Conservation (phyloP, 2,888 invertebrate genomes). For the Ariolimax columbianus region DNA sequence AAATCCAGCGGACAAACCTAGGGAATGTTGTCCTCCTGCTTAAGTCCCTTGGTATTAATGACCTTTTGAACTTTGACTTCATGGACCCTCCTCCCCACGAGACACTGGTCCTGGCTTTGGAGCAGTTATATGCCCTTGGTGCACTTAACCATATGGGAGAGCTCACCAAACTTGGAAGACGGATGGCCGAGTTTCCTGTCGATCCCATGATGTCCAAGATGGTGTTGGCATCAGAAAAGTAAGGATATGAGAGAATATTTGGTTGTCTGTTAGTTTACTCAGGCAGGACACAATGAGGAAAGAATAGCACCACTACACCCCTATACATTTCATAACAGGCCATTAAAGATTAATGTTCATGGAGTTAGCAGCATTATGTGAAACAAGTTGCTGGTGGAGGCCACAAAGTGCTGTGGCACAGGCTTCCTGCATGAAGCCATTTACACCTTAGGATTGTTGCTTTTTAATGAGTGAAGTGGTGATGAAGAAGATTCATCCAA, state of each 20-base stretch:
- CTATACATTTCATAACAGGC: too few species aligned
- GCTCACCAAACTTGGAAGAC: slow-evolving; percentile 94
- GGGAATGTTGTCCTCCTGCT: slow-evolving; percentile 97
- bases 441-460: too few species aligned
- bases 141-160: slow-evolving; percentile 98
- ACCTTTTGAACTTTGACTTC: slow-evolving; percentile 98
- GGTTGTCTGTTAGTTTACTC: too few species aligned
- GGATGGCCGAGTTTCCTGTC: slow-evolving; percentile 99
- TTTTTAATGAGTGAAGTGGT: too few species aligned
- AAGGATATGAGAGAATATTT: slow-evolving; percentile 74
- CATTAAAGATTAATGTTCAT: too few species aligned
- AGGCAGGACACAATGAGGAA: too few species aligned
- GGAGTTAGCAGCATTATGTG: too few species aligned
- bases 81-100: slow-evolving; percentile 92
- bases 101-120: slow-evolving; percentile 88
- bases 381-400: too few species aligned
- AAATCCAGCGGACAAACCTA: slow-evolving; percentile 97
- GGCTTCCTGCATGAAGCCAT: too few species aligned
- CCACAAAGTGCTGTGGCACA: too few species aligned
- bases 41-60: slow-evolving; percentile 92
- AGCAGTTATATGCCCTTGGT: slow-evolving; percentile 97
- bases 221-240: slow-evolving; percentile 97
- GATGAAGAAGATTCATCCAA: too few species aligned
- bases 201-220: slow-evolving; percentile 99
- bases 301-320: too few species aligned